phyloP scores from a whole-genome alignment of 2,113 vertebrate species.

The Ceuthmochares aereus region DNA sequence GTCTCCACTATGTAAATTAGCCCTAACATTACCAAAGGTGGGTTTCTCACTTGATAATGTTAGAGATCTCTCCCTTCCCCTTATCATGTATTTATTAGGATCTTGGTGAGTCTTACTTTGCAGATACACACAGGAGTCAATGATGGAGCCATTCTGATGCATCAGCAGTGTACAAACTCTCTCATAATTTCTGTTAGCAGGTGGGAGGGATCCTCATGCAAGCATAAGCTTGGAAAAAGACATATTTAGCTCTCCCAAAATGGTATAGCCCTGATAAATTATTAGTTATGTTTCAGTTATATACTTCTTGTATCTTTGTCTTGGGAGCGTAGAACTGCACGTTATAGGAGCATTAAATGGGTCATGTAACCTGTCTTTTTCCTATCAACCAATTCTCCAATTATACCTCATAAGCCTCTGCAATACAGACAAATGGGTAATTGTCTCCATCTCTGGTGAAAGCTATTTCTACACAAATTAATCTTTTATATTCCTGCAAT shows the following conservation, averaged over 20 bases:
- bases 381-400: not conserved
- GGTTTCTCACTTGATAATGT: not conserved
- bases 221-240: not conserved
- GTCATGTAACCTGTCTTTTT: not conserved
- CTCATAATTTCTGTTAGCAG: not conserved
- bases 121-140: not conserved
- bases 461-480: not conserved
- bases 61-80: not conserved
- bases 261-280: not conserved
- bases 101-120: not conserved
- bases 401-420: not conserved
- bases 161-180: not conserved
- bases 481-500: not conserved
- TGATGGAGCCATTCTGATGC: not conserved
- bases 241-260: not conserved
- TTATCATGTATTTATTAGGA: not conserved
- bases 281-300: not conserved
- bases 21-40: conserved; percentile 87
- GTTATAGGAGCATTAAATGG: not conserved
- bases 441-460: not conserved
- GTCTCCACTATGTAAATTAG: conserved; percentile 82
- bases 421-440: not conserved
- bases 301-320: not conserved
- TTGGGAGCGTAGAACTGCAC: not conserved
- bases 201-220: not conserved